A percentile compares a stretch with the other conserved stretches of the same genome.
Evolutionary conservation across 2,113 vertebrate species (phyloP).

Genomic region (Cichladusa arquata): DNA sequence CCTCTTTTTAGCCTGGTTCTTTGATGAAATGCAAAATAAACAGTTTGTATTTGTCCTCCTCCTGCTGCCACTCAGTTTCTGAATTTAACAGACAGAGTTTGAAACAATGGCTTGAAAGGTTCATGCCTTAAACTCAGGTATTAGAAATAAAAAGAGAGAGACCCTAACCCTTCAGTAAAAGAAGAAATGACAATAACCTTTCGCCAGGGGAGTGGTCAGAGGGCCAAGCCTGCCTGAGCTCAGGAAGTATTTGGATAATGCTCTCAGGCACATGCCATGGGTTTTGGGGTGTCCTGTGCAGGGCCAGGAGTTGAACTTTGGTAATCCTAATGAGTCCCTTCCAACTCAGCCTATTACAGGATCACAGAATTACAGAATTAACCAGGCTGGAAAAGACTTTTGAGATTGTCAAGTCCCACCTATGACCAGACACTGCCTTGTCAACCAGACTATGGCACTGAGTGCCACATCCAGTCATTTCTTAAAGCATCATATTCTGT

Average conservation of each 20-base stretch:
- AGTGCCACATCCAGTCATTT: neutral
- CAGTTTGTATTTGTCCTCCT: neutral
- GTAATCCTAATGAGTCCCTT: neutral
- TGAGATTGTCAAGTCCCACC: neutral
- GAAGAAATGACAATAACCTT: neutral
- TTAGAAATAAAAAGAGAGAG: neutral
- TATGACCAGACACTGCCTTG: neutral
- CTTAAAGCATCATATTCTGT: neutral
- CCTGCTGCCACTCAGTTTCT: neutral
- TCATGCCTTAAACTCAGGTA: accelerated
- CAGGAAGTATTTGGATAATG: neutral
- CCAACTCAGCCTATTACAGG: neutral
- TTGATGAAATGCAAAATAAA: neutral
- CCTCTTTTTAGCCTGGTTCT: neutral
- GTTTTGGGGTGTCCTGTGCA: neutral
- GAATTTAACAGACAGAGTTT: neutral
- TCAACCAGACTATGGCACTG: neutral
- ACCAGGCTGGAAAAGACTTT: neutral
- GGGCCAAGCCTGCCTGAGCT: neutral
- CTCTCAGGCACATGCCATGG: neutral
- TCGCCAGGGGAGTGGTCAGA: too few relatives aligned
- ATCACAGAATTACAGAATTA: neutral
- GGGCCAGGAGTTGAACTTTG: neutral
- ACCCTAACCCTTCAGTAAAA: neutral
- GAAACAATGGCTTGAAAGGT: neutral